Base-by-base conservation (phyloP, 1,140 invertebrate species). In the Aleiodes sp. region DNA sequence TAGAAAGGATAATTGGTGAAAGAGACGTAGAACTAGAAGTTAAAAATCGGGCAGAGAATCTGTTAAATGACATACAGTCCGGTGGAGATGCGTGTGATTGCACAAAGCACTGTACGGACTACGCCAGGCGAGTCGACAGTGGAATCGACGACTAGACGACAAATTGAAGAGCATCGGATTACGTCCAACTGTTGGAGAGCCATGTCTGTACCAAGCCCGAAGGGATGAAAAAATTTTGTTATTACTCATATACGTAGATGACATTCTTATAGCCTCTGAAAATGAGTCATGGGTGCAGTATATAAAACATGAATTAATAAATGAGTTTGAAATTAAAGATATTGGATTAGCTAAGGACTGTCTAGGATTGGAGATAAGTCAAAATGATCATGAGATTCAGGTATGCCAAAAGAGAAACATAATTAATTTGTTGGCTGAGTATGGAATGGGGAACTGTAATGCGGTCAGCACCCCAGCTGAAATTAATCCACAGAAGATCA, bases 91-190 rank as follows among this genome's bases (percentile, higher is more conserved):
- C 75, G 4, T 77, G 78, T 56, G 35, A 41, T 43, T 79, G 4
- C 31, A 67, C 9, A 78, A 75, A 19, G 56, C 74, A 1, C 10
- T 83, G 0, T 85, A 82, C 56, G 78, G 78, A 1, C 68, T 84
- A 4, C 76, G 74, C 59, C 77, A 80, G 64, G 70, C 80, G 0
- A 73, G 76, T n/a, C 29, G 73, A 19, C 52, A 37, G 21, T 83
- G 80, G 80, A 63, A 82, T 33, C 39, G 7, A 14, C 72, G 37
- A 8, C 56, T 81, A 6, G 39, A 61, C 35, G n/a, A 12, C 0
- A 35, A n/a, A 4, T 28, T 81, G 10, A 24, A 56, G 16, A 41
- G 64, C 6, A 1, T 75, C 1, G 75, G 72, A 9, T 67, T 75
- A 2, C 33, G 43, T 12, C 68, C 65, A 28, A 69, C 69, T 0